Percentiles rank a stretch among this genome's conserved stretches.
phyloP scores from a whole-genome alignment of 2,113 vertebrate species.

The Orycteropus afer region DNA sequence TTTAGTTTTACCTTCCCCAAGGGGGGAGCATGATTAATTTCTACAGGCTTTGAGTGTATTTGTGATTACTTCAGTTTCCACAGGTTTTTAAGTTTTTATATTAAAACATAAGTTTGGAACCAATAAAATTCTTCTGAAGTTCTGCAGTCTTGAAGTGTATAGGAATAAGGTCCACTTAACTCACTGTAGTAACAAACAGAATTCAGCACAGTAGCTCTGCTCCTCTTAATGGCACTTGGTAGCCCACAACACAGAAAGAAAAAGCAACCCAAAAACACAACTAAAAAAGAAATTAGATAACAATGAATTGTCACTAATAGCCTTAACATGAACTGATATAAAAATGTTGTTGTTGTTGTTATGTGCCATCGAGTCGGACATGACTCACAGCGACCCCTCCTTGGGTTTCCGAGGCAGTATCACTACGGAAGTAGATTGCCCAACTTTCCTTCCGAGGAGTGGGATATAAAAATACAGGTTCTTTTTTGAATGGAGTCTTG shows the following conservation, averaged over 20 bases:
- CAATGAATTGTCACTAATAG: background rate
- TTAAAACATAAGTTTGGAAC: slow-evolving; percentile 4
- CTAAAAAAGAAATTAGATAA: slow-evolving; percentile 12
- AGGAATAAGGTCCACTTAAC: slow-evolving; percentile 17
- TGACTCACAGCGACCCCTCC: no score
- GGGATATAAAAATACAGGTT: background rate
- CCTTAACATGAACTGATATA: background rate
- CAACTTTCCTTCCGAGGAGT: no score
- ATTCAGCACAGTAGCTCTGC: background rate
- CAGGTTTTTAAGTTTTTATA: slow-evolving; percentile 14
- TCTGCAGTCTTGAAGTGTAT: background rate
- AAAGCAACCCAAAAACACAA: background rate
- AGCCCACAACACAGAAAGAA: background rate
- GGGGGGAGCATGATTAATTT: background rate
- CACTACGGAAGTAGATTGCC: no score
- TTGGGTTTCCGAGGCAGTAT: no score
- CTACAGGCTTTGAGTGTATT: background rate
- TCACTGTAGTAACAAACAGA: background rate
- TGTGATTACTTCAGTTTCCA: background rate
- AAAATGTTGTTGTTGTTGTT: no score
- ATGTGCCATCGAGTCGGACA: no score
- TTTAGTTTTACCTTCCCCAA: background rate
- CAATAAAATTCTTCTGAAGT: background rate
- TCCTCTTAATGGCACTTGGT: background rate
- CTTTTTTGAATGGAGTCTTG: background rate